These are phyloP conservation scores for Orchesella flavescens DNA, from an alignment of 2,888 invertebrate species.

Conservation along the genomic window DNA sequence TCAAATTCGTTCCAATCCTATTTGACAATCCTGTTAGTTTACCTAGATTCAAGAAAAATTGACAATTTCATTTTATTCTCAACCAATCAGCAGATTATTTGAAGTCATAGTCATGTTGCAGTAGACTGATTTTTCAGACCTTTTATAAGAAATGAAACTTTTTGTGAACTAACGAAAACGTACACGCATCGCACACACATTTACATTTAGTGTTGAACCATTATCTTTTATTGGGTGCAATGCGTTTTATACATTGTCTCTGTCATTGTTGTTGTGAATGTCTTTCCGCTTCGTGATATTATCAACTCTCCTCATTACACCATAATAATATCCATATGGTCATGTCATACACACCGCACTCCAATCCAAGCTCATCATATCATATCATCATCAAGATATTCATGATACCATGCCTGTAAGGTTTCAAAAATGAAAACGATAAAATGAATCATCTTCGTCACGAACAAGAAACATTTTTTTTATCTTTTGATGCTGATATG, in stretches of 20 bases:
- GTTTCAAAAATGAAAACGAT: constrained; percentile 28
- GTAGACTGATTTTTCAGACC: too few species aligned
- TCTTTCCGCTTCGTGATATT: constrained; percentile 20
- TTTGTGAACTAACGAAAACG: too few species aligned
- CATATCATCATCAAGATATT: constrained; percentile 2
- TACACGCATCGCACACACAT: too few species aligned
- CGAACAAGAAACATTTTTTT: constrained; percentile 30
- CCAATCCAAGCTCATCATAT: too few species aligned
- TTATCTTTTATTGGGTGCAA: not conserved
- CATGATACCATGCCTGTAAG: not conserved
- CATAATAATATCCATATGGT: not conserved
- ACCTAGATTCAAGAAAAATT: not conserved
- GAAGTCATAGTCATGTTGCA: not conserved
- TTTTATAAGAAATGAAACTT: too few species aligned
- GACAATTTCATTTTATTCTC: too few species aligned
- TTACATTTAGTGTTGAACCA: too few species aligned
- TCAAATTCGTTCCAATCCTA: not conserved
- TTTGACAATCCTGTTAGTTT: not conserved
- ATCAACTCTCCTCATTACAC: constrained; percentile 40
- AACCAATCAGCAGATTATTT: not conserved
- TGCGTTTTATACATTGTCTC: too few species aligned
- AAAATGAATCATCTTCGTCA: constrained; percentile 49
- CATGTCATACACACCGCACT: not conserved
- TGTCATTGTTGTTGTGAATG: too few species aligned
- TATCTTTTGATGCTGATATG: too few species aligned